Conservation (phyloP, 2,113 vertebrate genomes). For the Quiscalus mexicanus region DNA sequence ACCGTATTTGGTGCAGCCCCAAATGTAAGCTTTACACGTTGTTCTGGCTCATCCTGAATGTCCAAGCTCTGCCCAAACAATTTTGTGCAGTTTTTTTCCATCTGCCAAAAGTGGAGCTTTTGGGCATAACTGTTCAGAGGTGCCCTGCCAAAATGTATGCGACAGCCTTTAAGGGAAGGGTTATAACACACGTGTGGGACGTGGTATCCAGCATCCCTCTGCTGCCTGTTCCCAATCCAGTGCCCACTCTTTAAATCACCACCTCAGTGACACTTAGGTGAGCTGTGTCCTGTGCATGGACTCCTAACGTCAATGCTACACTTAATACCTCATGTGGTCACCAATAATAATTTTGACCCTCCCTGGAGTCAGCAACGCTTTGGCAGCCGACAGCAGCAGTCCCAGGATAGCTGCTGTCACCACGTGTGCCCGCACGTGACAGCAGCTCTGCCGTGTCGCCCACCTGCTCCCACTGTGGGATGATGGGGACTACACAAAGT, state of each 20-base stretch:
- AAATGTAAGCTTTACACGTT: background rate
- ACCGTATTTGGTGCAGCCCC: background rate
- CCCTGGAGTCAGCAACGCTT: background rate
- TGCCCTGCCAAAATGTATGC: fast-evolving
- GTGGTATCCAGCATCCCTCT: background rate
- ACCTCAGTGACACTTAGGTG: background rate
- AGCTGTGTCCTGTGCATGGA: background rate
- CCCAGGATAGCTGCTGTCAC: background rate
- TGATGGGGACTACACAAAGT: background rate
- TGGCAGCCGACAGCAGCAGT: background rate
- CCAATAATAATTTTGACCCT: background rate
- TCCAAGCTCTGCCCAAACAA: background rate
- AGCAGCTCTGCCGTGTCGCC: background rate
- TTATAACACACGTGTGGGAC: fast-evolving
- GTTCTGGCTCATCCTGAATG: background rate
- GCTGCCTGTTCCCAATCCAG: background rate
- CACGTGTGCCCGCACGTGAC: background rate
- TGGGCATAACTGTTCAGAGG: background rate
- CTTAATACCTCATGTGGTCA: background rate
- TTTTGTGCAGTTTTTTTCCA: background rate
- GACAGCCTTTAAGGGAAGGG: background rate
- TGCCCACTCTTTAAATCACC: background rate
- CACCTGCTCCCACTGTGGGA: background rate
- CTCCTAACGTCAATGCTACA: background rate
- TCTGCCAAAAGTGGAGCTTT: background rate